A percentile compares a stretch with the other conserved stretches of the same genome.
Conservation (phyloP, 2,797 vertebrate genomes). For the Hemitrygon akajei region DNA sequence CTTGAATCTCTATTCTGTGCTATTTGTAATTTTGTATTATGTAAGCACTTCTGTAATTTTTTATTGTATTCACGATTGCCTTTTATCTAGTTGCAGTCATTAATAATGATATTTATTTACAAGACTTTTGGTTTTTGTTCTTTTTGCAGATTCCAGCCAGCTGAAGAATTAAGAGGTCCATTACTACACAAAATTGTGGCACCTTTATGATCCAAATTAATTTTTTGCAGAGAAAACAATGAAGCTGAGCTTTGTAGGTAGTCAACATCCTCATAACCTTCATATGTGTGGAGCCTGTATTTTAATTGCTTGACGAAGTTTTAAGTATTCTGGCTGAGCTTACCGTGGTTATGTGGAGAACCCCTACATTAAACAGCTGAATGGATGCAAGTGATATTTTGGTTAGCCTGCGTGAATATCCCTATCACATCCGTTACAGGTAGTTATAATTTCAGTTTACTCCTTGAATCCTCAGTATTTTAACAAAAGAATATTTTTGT, state of each 20-base stretch:
- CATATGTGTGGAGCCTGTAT: not conserved
- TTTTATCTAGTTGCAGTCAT: slow-evolving; percentile 45
- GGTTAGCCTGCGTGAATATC: slow-evolving; percentile 75
- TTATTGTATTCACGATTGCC: slow-evolving; percentile 42
- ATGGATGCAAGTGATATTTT: slow-evolving; percentile 74
- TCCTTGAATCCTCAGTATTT: too few relatives aligned
- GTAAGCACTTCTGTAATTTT: slow-evolving; percentile 43
- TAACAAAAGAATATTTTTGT: not conserved
- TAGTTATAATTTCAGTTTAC: slow-evolving; percentile 58
- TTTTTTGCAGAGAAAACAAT: slow-evolving; percentile 54
- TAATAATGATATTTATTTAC: slow-evolving; percentile 54
- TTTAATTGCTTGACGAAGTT: not conserved
- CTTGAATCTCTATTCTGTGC: not conserved
- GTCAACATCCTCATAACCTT: not conserved
- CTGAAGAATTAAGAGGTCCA: slow-evolving; percentile 60
- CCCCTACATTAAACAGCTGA: slow-evolving; percentile 74
- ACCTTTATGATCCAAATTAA: slow-evolving; percentile 51
- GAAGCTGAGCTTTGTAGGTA: slow-evolving; percentile 47
- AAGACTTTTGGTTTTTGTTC: slow-evolving; percentile 76
- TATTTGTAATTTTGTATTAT: not conserved
- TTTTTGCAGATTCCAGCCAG: slow-evolving; percentile 72
- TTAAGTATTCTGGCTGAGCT: slow-evolving; percentile 24
- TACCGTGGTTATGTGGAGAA: slow-evolving; percentile 51
- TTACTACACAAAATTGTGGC: slow-evolving; percentile 55
- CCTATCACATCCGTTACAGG: slow-evolving; percentile 93